These are phyloP conservation scores for Polydrusus tereticollis DNA, from an alignment of 2,888 invertebrate species.

Conservation along the genomic window DNA sequence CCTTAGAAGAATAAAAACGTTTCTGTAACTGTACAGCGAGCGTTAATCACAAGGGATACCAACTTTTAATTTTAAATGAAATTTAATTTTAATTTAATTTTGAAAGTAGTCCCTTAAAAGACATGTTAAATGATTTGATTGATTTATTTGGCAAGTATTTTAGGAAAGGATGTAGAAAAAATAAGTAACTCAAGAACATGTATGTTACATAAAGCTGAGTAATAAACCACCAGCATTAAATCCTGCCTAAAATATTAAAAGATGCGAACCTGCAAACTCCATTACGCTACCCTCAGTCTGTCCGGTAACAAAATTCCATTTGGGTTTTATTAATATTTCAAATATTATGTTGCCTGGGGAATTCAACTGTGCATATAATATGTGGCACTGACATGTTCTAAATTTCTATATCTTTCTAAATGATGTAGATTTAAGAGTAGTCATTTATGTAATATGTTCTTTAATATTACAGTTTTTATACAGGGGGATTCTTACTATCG, in stretches of 20 bases:
- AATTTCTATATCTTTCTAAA: background rate
- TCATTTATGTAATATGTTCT: background rate
- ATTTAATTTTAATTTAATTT: no score
- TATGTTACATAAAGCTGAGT: background rate
- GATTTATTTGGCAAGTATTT: no score
- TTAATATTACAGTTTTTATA: no score
- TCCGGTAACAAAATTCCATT: conserved; percentile 8
- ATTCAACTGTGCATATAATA: background rate
- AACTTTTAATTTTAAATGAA: no score
- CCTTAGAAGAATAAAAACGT: no score
- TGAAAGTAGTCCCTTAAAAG: no score
- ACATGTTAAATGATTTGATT: no score
- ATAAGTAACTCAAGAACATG: background rate
- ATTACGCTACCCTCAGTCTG: conserved; percentile 2
- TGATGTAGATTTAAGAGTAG: background rate
- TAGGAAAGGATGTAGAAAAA: no score
- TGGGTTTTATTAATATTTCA: conserved; percentile 1
- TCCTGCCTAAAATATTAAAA: conserved; percentile 13
- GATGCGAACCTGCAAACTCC: background rate
- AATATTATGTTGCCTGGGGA: background rate
- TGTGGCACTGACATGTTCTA: background rate
- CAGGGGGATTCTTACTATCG: no score
- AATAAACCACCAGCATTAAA: background rate
- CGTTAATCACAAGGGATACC: no score
- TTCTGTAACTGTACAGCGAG: no score